phyloP scores from a whole-genome alignment of 2,797 vertebrate species.

The Cercopithecus mitis region DNA sequence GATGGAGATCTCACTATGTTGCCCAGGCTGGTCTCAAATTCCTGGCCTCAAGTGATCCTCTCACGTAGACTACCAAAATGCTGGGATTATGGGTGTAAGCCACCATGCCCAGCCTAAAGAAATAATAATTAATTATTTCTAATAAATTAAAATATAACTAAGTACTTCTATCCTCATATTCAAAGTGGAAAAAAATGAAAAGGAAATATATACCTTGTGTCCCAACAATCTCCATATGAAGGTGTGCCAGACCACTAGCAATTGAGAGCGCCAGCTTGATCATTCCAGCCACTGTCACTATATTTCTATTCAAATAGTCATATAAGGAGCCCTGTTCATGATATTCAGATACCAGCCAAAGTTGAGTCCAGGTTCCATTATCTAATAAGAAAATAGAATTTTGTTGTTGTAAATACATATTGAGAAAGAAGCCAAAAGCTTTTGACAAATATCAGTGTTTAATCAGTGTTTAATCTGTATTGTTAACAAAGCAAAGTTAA shows the following conservation, averaged over 20 bases:
- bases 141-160: rapidly evolving
- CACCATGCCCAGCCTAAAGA: not conserved
- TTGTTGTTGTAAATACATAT: not conserved
- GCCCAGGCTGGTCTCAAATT: not conserved
- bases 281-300: constrained; percentile 91
- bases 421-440: not conserved
- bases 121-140: rapidly evolving
- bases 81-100: not conserved
- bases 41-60: not conserved
- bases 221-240: constrained; percentile 98
- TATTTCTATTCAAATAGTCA: constrained; percentile 94
- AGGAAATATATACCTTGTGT: constrained; percentile 90
- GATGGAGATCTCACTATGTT: not conserved
- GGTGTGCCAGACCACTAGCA: constrained; percentile 94
- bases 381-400: constrained; percentile 83
- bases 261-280: constrained; percentile 90
- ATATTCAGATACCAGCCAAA: constrained; percentile 98
- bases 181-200: rapidly evolving
- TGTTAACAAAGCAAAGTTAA: constrained; percentile 14
- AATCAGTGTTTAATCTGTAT: not conserved
- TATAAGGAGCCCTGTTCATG: constrained; percentile 96
- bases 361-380: constrained; percentile 97
- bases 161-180: not conserved
- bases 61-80: not conserved
- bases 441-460: not conserved